phyloP scores from a whole-genome alignment of 2,888 invertebrate genomes.

The Myopa testacea region DNA sequence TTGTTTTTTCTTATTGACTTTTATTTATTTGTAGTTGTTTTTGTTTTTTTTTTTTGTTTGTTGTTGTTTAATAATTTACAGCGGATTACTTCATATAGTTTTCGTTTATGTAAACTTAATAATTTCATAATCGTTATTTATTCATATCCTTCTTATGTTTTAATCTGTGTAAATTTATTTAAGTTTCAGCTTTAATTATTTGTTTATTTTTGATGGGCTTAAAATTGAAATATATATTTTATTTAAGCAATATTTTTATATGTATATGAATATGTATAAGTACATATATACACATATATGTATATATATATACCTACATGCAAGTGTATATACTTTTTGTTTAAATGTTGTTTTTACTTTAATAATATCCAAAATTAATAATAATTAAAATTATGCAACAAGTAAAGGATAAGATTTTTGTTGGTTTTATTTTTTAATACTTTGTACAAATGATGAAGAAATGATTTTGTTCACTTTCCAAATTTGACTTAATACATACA shows the following conservation, averaged over 20 bases:
- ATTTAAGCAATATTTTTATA: too few species aligned
- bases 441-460: constrained; percentile 55
- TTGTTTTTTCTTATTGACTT: constrained; percentile 47
- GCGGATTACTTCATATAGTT: constrained; percentile 1
- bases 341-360: constrained; percentile 38
- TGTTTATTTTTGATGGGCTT: not conserved
- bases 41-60: constrained; percentile 47
- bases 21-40: constrained; percentile 40
- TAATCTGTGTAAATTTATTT: constrained; percentile 33
- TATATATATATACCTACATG: constrained; percentile 31
- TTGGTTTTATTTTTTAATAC: constrained; percentile 56
- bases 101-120: constrained; percentile 43
- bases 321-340: not conserved
- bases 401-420: constrained; percentile 53
- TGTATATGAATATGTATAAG: constrained; percentile 22
- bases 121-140: constrained; percentile 36
- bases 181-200: constrained; percentile 11
- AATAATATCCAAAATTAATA: constrained; percentile 43
- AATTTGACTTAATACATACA: constrained; percentile 5
- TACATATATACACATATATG: constrained; percentile 50
- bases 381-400: constrained; percentile 64
- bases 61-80: constrained; percentile 50
- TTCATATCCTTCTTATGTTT: not conserved
- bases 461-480: constrained; percentile 3
- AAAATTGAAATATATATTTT: not conserved